Conservation (phyloP, 2,113 vertebrate species). For the Caracal caracal region DNA sequence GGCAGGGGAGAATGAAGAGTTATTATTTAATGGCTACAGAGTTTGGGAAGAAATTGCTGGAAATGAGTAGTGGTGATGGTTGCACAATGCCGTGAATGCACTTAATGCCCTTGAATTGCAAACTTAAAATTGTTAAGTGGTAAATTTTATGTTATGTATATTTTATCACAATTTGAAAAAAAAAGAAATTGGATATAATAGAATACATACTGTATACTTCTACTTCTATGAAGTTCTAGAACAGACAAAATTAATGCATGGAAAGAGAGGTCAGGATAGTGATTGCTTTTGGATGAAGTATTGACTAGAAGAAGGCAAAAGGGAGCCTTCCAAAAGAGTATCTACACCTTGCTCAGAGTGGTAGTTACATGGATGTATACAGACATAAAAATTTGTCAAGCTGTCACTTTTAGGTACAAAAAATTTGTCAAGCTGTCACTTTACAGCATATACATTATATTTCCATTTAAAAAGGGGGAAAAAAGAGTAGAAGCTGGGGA, state of each 20-base stretch:
- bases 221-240: neutral
- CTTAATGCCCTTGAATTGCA: neutral
- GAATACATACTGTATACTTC: neutral
- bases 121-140: neutral
- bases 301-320: neutral
- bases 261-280: neutral
- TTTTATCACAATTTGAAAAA: neutral
- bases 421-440: neutral
- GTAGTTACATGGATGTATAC: neutral
- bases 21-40: neutral
- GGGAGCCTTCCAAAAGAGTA: neutral
- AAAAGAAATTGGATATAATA: neutral
- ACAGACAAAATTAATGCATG: neutral
- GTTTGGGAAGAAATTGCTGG: neutral
- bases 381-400: neutral
- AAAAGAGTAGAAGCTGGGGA: neutral
- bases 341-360: neutral
- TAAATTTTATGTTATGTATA: neutral
- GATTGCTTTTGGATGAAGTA: neutral
- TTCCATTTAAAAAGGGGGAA: neutral
- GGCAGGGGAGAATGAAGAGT: neutral
- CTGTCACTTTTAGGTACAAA: neutral
- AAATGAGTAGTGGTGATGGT: neutral
- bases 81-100: neutral
- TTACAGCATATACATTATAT: neutral